Evolutionary conservation across 1,140 invertebrate genomes (phyloP).

Genomic region (Zaprionus vittiger): DNA sequence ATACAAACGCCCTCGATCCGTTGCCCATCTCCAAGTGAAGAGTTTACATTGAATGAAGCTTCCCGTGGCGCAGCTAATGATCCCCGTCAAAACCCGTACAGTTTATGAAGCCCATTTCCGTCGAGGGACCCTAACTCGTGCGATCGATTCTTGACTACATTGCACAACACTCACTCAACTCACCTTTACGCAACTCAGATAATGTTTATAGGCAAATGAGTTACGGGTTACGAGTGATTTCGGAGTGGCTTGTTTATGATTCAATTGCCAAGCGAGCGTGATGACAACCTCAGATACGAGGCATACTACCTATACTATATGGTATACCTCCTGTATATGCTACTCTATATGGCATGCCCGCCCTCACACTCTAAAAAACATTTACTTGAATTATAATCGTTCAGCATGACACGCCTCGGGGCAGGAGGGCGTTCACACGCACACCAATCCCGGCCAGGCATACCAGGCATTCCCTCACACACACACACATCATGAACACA

Average conservation of each 20-base stretch:
- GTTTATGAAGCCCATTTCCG: slow-evolving; percentile 64
- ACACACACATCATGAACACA: not conserved
- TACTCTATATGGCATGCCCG: slow-evolving; percentile 16
- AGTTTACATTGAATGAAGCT: slow-evolving; percentile 49
- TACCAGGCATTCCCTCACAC: not conserved
- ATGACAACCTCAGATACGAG: slow-evolving; percentile 19
- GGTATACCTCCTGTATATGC: slow-evolving; percentile 3
- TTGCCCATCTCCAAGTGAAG: not conserved
- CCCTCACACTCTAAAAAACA: slow-evolving; percentile 64
- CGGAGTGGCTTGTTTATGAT: slow-evolving; percentile 23
- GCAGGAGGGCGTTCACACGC: slow-evolving; percentile 36
- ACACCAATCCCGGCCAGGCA: slow-evolving; percentile 46
- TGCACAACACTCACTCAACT: slow-evolving; percentile 52
- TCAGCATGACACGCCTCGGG: slow-evolving; percentile 54
- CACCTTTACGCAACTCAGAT: not conserved
- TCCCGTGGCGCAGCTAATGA: slow-evolving; percentile 34
- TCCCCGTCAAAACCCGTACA: slow-evolving; percentile 32
- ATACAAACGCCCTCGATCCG: not conserved
- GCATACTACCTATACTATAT: not conserved
- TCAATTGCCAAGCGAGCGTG: slow-evolving; percentile 30
- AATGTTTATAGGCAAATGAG: slow-evolving; percentile 45
- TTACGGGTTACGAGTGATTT: slow-evolving; percentile 11
- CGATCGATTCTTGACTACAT: slow-evolving; percentile 38
- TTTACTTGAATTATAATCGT: slow-evolving; percentile 54
- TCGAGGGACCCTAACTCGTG: slow-evolving; percentile 24